phyloP scores from a whole-genome alignment of 1,140 invertebrate genomes.

The Cotesia chilonis region DNA sequence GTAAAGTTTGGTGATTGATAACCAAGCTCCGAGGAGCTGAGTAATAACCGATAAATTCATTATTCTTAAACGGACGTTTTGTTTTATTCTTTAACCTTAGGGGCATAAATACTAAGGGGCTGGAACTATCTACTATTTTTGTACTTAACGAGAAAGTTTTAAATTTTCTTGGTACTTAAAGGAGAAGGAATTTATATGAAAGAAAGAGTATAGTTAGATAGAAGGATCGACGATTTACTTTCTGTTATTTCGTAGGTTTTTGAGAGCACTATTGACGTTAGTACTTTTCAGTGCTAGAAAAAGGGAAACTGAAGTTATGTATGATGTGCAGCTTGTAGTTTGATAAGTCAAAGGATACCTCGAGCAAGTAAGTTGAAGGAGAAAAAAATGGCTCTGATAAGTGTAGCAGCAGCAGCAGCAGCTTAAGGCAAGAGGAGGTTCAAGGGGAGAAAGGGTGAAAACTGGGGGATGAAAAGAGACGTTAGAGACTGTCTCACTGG shows the following conservation, averaged over 20 bases:
- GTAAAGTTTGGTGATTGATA: too few species aligned
- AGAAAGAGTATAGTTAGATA: not conserved
- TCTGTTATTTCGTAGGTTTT: not conserved
- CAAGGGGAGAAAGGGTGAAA: not conserved
- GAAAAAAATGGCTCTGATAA: conserved; percentile 4
- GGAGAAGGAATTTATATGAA: not conserved
- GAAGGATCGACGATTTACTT: not conserved
- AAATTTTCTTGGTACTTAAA: not conserved
- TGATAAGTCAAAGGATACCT: conserved; percentile 22
- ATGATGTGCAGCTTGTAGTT: too few species aligned
- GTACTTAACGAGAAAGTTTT: too few species aligned
- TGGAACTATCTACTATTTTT: too few species aligned
- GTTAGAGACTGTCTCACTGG: not conserved
- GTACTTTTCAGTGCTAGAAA: not conserved
- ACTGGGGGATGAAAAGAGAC: conserved; percentile 13
- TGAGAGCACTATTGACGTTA: conserved; percentile 15
- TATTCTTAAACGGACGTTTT: too few species aligned
- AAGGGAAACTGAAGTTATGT: conserved; percentile 6
- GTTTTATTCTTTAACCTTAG: too few species aligned
- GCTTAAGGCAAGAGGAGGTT: conserved; percentile 3
- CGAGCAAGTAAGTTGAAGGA: conserved; percentile 24
- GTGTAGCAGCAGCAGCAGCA: too few species aligned
- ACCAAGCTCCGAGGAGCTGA: too few species aligned
- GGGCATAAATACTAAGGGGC: too few species aligned
- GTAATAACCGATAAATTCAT: too few species aligned